phyloP scores from a whole-genome alignment of 2,888 invertebrate species.

The Drosophila emarginata region DNA sequence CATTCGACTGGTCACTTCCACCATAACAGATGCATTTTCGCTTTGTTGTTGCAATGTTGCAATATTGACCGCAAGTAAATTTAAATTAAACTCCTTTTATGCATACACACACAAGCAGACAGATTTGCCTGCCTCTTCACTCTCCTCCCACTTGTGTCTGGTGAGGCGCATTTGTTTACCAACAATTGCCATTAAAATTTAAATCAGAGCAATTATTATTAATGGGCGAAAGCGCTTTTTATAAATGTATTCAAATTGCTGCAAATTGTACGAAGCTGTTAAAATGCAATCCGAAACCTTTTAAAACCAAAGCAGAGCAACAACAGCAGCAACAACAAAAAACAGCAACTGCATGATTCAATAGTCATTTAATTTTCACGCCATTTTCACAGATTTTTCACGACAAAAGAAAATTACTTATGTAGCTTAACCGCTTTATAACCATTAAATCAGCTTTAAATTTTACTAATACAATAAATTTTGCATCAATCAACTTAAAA shows the following conservation, averaged over 20 bases:
- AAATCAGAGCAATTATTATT: slow-evolving; percentile 81
- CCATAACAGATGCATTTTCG: slow-evolving; percentile 42
- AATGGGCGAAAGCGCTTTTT: slow-evolving; percentile 77
- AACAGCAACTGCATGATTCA: neutral
- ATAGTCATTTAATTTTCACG: slow-evolving; percentile 1
- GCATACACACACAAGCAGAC: neutral
- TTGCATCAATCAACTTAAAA: too few relatives aligned
- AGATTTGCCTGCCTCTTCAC: neutral
- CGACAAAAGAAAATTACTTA: neutral
- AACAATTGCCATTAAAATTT: slow-evolving; percentile 80
- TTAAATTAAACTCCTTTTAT: slow-evolving; percentile 41
- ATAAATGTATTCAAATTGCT: slow-evolving; percentile 74
- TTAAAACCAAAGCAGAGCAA: slow-evolving; percentile 8
- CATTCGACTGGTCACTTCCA: neutral
- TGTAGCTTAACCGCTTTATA: neutral
- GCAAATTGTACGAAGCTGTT: slow-evolving; percentile 50
- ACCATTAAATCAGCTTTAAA: neutral
- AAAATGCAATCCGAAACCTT: slow-evolving; percentile 10
- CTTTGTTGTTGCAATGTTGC: slow-evolving; percentile 24
- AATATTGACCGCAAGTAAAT: slow-evolving; percentile 64
- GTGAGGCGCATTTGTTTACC: slow-evolving; percentile 56
- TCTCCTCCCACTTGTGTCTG: neutral
- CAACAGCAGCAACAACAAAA: slow-evolving; percentile 6
- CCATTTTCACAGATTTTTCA: neutral
- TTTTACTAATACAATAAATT: neutral